These are phyloP conservation scores for Phymastichus coffea DNA, from an alignment of 1,140 invertebrate genomes.

Conservation along the genomic window DNA sequence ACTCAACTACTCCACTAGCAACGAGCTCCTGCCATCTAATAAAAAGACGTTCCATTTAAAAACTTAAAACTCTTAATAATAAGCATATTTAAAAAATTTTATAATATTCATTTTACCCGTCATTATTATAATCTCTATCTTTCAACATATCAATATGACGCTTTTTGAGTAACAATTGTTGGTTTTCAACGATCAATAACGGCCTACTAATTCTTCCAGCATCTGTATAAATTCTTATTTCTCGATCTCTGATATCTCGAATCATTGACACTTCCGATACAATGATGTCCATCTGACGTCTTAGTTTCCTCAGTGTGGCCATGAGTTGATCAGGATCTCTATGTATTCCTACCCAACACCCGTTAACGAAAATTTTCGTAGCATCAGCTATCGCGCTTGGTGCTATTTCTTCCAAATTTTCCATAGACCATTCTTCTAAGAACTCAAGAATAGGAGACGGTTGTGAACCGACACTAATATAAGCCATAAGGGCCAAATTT, in stretches of 20 bases:
- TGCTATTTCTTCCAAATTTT: slow-evolving; percentile 40
- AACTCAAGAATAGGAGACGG: slow-evolving; percentile 41
- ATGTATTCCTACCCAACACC: slow-evolving; percentile 42
- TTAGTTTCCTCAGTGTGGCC: slow-evolving; percentile 37
- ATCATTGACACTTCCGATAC: slow-evolving; percentile 42
- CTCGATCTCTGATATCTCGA: slow-evolving; percentile 39
- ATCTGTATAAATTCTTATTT: slow-evolving; percentile 42
- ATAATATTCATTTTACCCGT: slow-evolving; percentile 28
- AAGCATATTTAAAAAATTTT: neutral
- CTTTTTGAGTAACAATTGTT: slow-evolving; percentile 34
- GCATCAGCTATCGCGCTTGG: slow-evolving; percentile 37
- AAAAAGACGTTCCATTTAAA: neutral
- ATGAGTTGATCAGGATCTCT: slow-evolving; percentile 41
- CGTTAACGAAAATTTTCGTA: slow-evolving; percentile 41
- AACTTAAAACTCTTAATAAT: neutral
- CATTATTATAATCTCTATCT: slow-evolving; percentile 30
- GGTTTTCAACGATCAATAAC: slow-evolving; percentile 38
- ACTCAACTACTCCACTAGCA: slow-evolving; percentile 39
- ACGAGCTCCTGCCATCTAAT: slow-evolving; percentile 39
- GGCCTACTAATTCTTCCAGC: slow-evolving; percentile 42
- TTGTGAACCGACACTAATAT: slow-evolving; percentile 40
- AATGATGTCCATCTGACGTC: slow-evolving; percentile 41
- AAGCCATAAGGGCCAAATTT: slow-evolving; percentile 41
- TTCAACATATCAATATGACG: slow-evolving; percentile 35
- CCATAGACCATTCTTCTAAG: slow-evolving; percentile 44